A percentile compares a stretch with the other conserved stretches of the same genome.
Conservation (phyloP, 2,797 vertebrate species). For the Protosalanx chinensis region DNA sequence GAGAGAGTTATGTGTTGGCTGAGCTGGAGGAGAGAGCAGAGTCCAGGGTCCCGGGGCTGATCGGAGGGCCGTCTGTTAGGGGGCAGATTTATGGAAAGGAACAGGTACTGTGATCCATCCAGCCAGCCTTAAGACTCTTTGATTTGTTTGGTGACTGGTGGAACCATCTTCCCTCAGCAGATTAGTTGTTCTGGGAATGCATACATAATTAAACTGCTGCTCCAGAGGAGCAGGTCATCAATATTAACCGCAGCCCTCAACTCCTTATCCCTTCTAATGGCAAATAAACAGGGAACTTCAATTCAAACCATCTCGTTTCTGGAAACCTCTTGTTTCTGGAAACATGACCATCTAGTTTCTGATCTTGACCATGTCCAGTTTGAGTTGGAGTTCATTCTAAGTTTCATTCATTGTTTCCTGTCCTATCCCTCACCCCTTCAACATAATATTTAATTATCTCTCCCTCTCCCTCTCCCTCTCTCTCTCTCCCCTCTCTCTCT, state of each 20-base stretch:
- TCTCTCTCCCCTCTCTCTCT: not conserved
- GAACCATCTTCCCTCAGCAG: slow-evolving; percentile 60
- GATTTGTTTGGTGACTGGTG: slow-evolving; percentile 29
- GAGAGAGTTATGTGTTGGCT: slow-evolving; percentile 44
- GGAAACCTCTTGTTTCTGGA: too few species aligned
- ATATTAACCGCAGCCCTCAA: slow-evolving; percentile 40
- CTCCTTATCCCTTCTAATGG: slow-evolving; percentile 20
- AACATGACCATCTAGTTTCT: not conserved
- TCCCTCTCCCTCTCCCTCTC: slow-evolving; percentile 10
- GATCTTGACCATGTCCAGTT: not conserved
- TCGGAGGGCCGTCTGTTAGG: slow-evolving; percentile 27
- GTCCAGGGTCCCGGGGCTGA: not conserved
- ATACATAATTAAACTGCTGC: slow-evolving; percentile 59
- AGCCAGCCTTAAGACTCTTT: slow-evolving; percentile 43
- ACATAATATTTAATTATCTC: not conserved
- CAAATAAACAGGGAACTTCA: too few species aligned
- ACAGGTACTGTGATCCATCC: slow-evolving; percentile 32
- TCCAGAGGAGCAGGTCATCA: slow-evolving; percentile 49
- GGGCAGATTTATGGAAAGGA: slow-evolving; percentile 51
- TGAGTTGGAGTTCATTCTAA: too few species aligned
- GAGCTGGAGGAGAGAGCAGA: slow-evolving; percentile 3
- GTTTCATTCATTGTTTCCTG: not conserved
- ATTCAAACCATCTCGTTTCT: not conserved
- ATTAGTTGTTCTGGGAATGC: slow-evolving; percentile 57
- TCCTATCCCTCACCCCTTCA: not conserved